phyloP scores from a whole-genome alignment of 2,113 vertebrate genomes.

The Cyanoderma ruficeps region DNA sequence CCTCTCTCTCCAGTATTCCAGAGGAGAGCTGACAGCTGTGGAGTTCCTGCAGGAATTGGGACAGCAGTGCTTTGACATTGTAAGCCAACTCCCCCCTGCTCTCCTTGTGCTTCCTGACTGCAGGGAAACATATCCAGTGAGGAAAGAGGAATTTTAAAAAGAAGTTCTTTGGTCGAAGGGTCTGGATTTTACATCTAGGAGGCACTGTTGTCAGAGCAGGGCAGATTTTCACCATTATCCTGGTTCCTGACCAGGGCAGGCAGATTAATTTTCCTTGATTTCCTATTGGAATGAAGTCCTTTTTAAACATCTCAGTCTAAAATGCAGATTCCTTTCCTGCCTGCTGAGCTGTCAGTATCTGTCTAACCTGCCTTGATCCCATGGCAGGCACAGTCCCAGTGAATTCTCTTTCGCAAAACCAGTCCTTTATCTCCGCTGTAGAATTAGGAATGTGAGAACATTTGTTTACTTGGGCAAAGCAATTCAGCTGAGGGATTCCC shows the following conservation, averaged over 20 bases:
- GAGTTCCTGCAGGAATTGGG: constrained; percentile 76
- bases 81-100: constrained; percentile 49
- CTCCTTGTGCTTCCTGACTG: background rate
- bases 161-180: background rate
- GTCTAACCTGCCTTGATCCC: background rate
- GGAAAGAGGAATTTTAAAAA: background rate
- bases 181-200: background rate
- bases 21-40: constrained; percentile 73
- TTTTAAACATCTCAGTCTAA: background rate
- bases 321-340: background rate
- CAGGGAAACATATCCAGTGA: background rate
- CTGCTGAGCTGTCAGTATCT: background rate
- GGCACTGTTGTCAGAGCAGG: background rate
- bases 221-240: background rate
- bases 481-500: background rate
- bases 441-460: background rate
- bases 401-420: background rate
- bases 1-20: constrained; percentile 74
- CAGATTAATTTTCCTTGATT: background rate
- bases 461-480: background rate
- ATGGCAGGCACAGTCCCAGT: background rate
- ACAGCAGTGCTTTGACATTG: constrained; percentile 74
- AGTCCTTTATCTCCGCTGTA: background rate
- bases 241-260: background rate
- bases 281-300: background rate